Percentiles rank a stretch among this genome's conserved stretches.
Conservation (phyloP, 2,797 vertebrate genomes). For the Gila robusta region DNA sequence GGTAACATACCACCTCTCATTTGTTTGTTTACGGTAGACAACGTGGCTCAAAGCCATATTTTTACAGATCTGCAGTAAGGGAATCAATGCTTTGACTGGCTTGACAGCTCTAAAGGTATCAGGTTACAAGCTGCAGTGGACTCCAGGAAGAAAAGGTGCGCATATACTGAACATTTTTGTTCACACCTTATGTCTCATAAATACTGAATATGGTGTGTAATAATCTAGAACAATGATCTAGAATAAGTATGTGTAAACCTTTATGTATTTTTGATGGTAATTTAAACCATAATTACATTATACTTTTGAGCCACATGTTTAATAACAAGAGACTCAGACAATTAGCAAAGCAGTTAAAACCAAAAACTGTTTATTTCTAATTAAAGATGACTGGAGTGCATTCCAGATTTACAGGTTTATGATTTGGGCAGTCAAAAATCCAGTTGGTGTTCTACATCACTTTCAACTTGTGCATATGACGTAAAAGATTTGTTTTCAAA, state of each 20-base stretch:
- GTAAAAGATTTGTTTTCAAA: background rate
- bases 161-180: background rate
- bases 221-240: background rate
- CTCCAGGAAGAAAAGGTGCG: background rate
- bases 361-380: background rate
- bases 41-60: background rate
- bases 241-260: background rate
- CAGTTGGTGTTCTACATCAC: background rate
- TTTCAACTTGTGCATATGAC: background rate
- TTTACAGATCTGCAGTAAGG: background rate
- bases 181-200: background rate
- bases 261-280: background rate
- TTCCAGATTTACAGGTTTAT: background rate
- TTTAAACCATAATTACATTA: background rate
- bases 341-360: background rate
- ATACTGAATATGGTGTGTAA: background rate
- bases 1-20: background rate
- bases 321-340: background rate
- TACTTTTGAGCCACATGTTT: background rate
- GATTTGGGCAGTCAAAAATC: background rate
- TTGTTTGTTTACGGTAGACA: background rate
- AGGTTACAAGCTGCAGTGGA: background rate
- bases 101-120: background rate
- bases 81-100: background rate
- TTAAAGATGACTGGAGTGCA: slow-evolving; percentile 3